Percentiles rank a stretch among this genome's conserved stretches.
Evolutionary conservation across 2,113 vertebrate species (phyloP).

Genomic region (Nesogale talazaci): DNA sequence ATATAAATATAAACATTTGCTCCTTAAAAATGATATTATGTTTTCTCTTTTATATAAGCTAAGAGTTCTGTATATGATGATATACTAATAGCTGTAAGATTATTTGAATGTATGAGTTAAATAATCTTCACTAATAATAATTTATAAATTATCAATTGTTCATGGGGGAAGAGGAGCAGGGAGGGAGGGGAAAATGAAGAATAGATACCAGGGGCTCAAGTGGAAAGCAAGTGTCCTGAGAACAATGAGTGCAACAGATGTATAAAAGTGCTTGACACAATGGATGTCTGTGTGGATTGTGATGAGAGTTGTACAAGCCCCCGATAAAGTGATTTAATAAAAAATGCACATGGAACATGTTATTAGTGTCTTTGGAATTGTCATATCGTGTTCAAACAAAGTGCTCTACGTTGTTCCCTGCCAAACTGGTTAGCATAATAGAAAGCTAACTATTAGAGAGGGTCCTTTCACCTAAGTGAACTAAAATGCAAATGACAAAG

Average conservation of each 20-base stretch:
- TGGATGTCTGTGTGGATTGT: no score
- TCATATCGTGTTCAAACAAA: not conserved
- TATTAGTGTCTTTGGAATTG: not conserved
- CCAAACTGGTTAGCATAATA: not conserved
- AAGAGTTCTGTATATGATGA: not conserved
- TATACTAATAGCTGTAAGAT: not conserved
- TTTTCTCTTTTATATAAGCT: not conserved
- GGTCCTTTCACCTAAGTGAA: not conserved
- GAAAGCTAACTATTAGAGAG: not conserved
- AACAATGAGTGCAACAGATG: no score
- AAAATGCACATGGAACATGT: not conserved
- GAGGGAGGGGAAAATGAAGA: no score
- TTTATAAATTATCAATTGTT: no score
- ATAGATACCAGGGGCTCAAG: no score
- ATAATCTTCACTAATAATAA: not conserved
- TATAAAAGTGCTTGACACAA: no score
- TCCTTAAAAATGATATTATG: not conserved
- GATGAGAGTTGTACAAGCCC: no score
- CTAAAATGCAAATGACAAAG: not conserved
- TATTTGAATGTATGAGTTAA: not conserved
- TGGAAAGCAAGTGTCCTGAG: no score
- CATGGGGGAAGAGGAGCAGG: no score
- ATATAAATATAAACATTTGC: not conserved
- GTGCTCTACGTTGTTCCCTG: not conserved
- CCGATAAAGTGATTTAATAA: no score